These are phyloP conservation scores for Andrena hattorfiana DNA, from an alignment of 2,888 invertebrate species.

Conservation along the genomic window DNA sequence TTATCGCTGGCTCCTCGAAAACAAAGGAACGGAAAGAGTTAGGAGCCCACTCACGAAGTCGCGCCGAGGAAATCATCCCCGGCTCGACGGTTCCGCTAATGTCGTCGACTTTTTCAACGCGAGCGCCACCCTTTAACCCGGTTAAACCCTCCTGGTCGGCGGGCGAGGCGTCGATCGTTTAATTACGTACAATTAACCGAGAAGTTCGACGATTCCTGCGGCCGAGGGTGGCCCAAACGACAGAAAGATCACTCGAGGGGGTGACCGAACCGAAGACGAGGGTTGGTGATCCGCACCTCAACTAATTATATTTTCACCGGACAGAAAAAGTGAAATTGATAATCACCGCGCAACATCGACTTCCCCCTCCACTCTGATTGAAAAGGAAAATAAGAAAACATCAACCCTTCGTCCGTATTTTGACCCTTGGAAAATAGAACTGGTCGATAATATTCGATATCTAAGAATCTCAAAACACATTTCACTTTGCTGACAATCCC, in stretches of 20 bases:
- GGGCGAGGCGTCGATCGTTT: background rate
- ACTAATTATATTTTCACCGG: background rate
- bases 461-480: too few species aligned
- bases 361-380: too few species aligned
- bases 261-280: background rate
- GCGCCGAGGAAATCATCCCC: constrained; percentile 62
- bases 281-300: background rate
- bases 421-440: too few species aligned
- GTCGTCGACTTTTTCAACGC: constrained; percentile 42
- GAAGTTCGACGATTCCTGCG: background rate
- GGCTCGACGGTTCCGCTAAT: constrained; percentile 44
- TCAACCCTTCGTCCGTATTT: too few species aligned
- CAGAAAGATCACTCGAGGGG: background rate
- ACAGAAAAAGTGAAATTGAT: background rate
- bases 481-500: background rate
- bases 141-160: constrained; percentile 4
- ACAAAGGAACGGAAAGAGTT: constrained; percentile 71
- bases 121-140: constrained; percentile 4
- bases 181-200: constrained; percentile 32
- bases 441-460: too few species aligned
- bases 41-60: constrained; percentile 61
- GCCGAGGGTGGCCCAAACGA: background rate
- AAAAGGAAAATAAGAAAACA: too few species aligned
- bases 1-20: constrained; percentile 74
- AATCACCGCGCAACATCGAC: too few species aligned